phyloP scores from a whole-genome alignment of 2,797 vertebrate genomes.

The Glossophaga mutica region DNA sequence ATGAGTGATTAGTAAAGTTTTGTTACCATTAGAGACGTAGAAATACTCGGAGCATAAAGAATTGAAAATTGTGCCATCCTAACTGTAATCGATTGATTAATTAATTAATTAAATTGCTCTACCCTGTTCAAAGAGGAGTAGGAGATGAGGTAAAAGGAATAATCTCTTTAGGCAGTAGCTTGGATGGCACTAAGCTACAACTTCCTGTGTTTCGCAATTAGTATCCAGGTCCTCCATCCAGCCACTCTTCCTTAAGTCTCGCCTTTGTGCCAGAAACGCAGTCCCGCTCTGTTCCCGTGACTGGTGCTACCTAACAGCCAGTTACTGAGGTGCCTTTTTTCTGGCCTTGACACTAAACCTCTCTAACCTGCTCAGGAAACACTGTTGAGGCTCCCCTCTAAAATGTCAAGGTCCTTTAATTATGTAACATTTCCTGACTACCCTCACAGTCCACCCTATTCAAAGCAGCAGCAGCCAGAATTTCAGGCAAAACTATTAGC shows the following conservation, averaged over 20 bases:
- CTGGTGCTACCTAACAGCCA: neutral
- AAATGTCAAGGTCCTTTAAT: neutral
- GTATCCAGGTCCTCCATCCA: neutral
- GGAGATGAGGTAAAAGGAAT: neutral
- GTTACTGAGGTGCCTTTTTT: neutral
- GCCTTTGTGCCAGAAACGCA: neutral
- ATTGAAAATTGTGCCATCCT: neutral
- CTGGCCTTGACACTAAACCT: neutral
- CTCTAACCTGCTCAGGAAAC: neutral
- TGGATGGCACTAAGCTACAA: neutral
- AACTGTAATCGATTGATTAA: neutral
- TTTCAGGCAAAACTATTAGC: constrained; percentile 39
- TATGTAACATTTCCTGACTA: neutral
- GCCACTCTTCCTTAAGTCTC: neutral
- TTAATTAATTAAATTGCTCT: neutral
- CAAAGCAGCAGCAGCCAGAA: neutral
- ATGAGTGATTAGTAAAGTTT: neutral
- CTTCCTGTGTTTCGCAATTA: neutral
- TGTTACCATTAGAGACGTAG: neutral
- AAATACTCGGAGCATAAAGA: neutral
- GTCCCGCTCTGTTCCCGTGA: neutral
- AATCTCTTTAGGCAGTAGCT: neutral
- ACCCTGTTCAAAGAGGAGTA: neutral
- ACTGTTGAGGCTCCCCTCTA: neutral
- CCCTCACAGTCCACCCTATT: neutral